These are phyloP conservation scores for Brachionus asplanchnoidis DNA, from an alignment of 1,140 invertebrate species.

Conservation along the genomic window DNA sequence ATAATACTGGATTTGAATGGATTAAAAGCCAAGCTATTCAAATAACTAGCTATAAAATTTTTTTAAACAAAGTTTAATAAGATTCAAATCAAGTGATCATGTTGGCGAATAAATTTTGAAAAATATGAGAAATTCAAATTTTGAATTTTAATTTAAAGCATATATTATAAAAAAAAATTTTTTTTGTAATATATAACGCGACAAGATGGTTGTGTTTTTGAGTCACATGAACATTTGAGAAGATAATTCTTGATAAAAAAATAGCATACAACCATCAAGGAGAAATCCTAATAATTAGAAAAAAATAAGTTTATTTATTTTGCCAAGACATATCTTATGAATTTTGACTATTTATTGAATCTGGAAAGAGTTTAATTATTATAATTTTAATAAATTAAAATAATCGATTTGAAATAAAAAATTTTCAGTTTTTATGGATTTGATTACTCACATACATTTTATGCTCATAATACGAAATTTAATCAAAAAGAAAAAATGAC, in stretches of 20 bases:
- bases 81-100: conserved; percentile 18
- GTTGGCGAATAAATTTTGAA: not conserved
- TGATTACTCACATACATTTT: not conserved
- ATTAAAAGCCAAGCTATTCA: not conserved
- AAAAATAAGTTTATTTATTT: not conserved
- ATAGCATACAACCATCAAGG: not conserved
- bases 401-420: not conserved
- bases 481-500: not conserved
- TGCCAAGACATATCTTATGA: not conserved
- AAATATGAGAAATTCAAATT: not conserved
- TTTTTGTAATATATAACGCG: not conserved
- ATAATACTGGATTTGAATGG: conserved; percentile 35
- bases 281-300: not conserved
- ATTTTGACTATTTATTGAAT: not conserved
- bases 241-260: not conserved
- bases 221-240: conserved; percentile 10
- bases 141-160: not conserved
- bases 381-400: not conserved
- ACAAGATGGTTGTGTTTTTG: not conserved
- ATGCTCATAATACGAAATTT: not conserved
- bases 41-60: not conserved
- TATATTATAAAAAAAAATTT: conserved; percentile 11
- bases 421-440: not conserved
- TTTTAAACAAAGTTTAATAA: not conserved
- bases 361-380: not conserved